Evolutionary conservation across 2,797 vertebrate genomes (phyloP).

Genomic region (Malurus splendens): DNA sequence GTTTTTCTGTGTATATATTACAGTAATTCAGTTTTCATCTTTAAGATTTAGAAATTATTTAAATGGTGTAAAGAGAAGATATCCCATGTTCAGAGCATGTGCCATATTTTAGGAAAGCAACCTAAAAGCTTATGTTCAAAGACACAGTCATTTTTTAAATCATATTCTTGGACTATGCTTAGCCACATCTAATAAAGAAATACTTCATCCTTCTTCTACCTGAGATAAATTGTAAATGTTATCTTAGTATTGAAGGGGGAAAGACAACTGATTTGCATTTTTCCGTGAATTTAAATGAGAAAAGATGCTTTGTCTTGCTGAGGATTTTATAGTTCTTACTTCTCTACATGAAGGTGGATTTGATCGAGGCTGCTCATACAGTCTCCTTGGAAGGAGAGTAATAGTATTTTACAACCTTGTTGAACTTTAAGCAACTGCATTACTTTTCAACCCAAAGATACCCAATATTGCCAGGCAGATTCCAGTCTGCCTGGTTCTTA

Average conservation of each 20-base stretch:
- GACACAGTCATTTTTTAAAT: background rate
- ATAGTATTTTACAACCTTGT: background rate
- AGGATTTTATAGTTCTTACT: background rate
- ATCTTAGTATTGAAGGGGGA: background rate
- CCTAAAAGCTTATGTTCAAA: background rate
- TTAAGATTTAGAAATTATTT: background rate
- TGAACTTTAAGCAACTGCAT: background rate
- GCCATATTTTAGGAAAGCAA: background rate
- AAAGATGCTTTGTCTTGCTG: background rate
- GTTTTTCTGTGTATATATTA: background rate
- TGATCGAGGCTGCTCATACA: background rate
- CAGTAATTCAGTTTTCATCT: background rate
- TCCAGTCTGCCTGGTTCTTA: background rate
- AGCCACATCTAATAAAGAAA: background rate
- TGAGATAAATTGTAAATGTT: background rate
- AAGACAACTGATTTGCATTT: background rate
- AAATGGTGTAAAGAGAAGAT: background rate
- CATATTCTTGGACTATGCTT: background rate
- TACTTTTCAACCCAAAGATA: background rate
- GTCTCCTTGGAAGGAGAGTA: background rate
- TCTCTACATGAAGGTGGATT: background rate
- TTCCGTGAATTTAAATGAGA: background rate
- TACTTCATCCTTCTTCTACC: background rate
- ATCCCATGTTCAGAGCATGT: background rate
- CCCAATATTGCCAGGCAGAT: background rate